Evolutionary conservation across 2,888 invertebrate genomes (phyloP).

Genomic region (Stenoptilia bipunctidactyla): DNA sequence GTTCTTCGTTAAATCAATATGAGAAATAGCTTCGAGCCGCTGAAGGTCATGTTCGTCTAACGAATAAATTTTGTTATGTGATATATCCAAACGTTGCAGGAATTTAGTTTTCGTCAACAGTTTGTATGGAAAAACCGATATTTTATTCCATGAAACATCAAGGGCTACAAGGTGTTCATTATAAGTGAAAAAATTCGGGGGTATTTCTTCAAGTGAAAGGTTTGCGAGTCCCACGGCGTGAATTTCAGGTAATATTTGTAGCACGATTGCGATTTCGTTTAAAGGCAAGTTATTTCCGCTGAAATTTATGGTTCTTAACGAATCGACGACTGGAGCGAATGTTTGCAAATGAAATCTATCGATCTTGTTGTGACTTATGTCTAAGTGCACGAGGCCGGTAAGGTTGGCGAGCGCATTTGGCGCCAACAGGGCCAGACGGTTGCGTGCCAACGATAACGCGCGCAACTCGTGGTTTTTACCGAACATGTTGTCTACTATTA

Average conservation of each 20-base stretch:
- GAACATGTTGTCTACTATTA: slow-evolving; percentile 80
- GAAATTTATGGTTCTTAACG: slow-evolving; percentile 75
- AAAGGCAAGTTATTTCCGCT: slow-evolving; percentile 76
- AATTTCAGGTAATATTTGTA: slow-evolving; percentile 71
- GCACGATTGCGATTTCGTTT: slow-evolving; percentile 66
- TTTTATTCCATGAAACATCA: slow-evolving; percentile 81
- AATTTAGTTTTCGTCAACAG: slow-evolving; percentile 68
- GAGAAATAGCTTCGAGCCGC: slow-evolving; percentile 69
- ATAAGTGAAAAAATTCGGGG: slow-evolving; percentile 70
- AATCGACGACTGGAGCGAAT: slow-evolving; percentile 72
- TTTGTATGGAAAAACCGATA: slow-evolving; percentile 70
- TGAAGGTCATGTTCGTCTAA: slow-evolving; percentile 70
- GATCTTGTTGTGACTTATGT: slow-evolving; percentile 83
- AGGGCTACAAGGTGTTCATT: slow-evolving; percentile 74
- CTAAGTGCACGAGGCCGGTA: slow-evolving; percentile 76
- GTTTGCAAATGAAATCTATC: slow-evolving; percentile 75
- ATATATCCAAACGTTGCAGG: slow-evolving; percentile 77
- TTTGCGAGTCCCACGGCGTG: slow-evolving; percentile 72
- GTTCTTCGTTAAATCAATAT: slow-evolving; percentile 71
- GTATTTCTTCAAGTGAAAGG: slow-evolving; percentile 67
- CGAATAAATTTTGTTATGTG: slow-evolving; percentile 78
- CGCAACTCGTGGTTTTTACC: slow-evolving; percentile 67
- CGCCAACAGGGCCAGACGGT: slow-evolving; percentile 81
- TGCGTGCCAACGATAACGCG: slow-evolving; percentile 75
- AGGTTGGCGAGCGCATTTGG: slow-evolving; percentile 81